phyloP scores from a whole-genome alignment of 1,140 invertebrate species.

The Delia radicum region DNA sequence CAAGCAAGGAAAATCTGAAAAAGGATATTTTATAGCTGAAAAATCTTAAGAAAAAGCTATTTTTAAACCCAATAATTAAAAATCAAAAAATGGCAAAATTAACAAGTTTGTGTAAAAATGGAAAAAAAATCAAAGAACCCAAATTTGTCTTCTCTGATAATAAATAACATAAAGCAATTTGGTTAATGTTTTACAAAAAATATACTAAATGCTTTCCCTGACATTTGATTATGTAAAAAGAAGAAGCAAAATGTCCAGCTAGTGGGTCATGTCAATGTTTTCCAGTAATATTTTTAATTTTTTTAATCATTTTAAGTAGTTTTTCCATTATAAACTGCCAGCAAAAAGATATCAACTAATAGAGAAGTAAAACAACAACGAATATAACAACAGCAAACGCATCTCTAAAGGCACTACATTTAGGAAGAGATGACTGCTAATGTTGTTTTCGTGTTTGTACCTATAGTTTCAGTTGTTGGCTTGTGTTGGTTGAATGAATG shows the following conservation, averaged over 20 bases:
- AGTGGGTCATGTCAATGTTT: neutral
- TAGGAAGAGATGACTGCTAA: neutral
- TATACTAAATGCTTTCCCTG: slow-evolving; percentile 10
- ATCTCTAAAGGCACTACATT: neutral
- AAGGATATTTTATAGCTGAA: too few species aligned
- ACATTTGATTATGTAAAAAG: neutral
- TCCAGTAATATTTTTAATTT: slow-evolving; percentile 31
- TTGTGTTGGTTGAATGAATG: too few species aligned
- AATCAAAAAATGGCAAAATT: too few species aligned
- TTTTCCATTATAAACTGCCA: slow-evolving; percentile 13
- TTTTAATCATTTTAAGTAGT: slow-evolving; percentile 34
- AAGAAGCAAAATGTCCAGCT: neutral
- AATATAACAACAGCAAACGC: neutral
- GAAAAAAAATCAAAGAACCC: too few species aligned
- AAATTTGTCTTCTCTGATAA: too few species aligned
- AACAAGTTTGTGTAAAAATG: too few species aligned
- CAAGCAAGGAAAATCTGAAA: too few species aligned
- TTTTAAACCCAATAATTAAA: too few species aligned
- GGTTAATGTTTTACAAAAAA: too few species aligned
- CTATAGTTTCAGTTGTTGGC: neutral
- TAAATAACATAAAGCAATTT: too few species aligned
- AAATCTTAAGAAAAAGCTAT: too few species aligned
- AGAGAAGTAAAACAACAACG: neutral
- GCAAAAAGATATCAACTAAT: slow-evolving; percentile 5
- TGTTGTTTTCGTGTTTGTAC: neutral